These are phyloP conservation scores for Argyra leucocephala DNA, from an alignment of 2,888 invertebrate species.

Conservation along the genomic window DNA sequence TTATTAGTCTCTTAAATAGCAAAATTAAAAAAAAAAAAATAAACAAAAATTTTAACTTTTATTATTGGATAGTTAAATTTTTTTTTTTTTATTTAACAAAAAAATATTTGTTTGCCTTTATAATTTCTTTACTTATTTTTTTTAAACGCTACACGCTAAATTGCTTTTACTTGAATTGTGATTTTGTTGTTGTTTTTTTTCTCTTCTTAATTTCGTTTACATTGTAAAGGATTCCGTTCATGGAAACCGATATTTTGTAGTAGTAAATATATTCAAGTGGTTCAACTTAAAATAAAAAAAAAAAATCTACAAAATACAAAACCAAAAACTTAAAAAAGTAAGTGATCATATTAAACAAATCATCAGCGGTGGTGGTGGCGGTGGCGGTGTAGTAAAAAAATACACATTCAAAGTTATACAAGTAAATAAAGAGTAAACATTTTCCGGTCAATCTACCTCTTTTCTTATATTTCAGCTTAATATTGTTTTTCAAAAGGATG, in stretches of 20 bases:
- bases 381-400: background rate
- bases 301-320: background rate
- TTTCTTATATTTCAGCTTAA: background rate
- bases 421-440: background rate
- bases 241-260: background rate
- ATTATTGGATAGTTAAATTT: background rate
- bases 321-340: background rate
- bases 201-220: background rate
- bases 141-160: background rate
- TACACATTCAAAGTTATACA: background rate
- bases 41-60: background rate
- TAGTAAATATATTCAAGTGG: background rate
- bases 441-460: slow-evolving; percentile 6
- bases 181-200: background rate
- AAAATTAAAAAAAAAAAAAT: no score
- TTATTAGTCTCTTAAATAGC: background rate
- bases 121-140: background rate
- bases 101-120: background rate
- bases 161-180: background rate
- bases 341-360: background rate
- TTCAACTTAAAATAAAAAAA: no score
- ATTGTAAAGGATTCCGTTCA: background rate
- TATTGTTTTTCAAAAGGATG: background rate
- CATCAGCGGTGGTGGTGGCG: background rate
- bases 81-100: background rate